Percentiles rank a stretch among this genome's conserved stretches.
Evolutionary conservation across 2,113 vertebrate genomes (phyloP).

Genomic region (Mus pahari): DNA sequence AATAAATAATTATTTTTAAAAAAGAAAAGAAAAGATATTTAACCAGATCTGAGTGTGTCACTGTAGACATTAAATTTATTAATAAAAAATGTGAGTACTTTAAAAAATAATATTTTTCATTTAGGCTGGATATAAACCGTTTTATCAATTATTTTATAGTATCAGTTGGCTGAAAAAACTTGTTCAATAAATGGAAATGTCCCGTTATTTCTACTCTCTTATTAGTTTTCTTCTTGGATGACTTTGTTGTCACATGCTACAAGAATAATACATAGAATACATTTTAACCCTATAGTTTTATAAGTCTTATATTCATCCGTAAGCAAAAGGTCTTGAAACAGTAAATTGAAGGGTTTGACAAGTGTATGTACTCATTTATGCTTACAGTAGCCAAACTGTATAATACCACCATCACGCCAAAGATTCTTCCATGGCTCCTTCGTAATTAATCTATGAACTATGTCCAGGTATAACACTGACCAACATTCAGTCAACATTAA

Average conservation of each 20-base stretch:
- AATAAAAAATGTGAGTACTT: constrained; percentile 22
- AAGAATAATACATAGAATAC: neutral
- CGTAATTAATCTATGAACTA: neutral
- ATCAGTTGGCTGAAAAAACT: neutral
- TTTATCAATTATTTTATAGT: constrained; percentile 2
- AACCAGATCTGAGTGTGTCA: neutral
- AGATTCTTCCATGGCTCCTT: neutral
- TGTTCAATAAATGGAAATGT: neutral
- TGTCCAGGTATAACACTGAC: neutral
- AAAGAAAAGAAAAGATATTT: neutral
- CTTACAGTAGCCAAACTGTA: neutral
- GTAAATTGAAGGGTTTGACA: neutral
- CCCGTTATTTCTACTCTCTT: neutral
- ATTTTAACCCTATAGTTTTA: neutral
- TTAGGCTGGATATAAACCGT: neutral
- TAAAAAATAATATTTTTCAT: neutral
- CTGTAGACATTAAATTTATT: neutral
- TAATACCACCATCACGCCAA: neutral
- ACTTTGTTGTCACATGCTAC: neutral
- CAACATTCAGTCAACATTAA: neutral
- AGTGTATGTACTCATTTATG: neutral
- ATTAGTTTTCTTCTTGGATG: neutral
- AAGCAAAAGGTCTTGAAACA: neutral
- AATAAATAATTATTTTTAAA: too few relatives aligned
- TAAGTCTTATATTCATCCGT: neutral